phyloP scores from a whole-genome alignment of 1,140 invertebrate species.

The Aricia agestis region DNA sequence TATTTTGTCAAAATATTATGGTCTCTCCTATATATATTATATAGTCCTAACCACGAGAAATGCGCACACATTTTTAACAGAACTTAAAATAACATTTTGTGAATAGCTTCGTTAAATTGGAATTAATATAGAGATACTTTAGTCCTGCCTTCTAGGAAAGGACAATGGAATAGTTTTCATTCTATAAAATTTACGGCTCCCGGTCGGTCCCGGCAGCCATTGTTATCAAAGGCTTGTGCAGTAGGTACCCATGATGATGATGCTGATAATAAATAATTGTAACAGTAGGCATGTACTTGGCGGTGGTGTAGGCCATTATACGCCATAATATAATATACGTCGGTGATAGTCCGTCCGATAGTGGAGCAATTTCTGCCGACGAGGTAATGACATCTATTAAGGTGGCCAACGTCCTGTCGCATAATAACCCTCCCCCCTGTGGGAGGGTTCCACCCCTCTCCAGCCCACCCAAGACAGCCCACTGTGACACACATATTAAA shows the following conservation, averaged over 20 bases:
- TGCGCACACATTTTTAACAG: too few species aligned
- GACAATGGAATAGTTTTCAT: too few species aligned
- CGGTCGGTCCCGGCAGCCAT: too few species aligned
- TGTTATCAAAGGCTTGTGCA: too few species aligned
- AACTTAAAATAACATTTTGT: too few species aligned
- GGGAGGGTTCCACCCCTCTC: background rate
- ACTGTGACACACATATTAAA: slow-evolving; percentile 37
- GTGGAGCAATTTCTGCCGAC: slow-evolving; percentile 70
- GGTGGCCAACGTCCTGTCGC: slow-evolving; percentile 61
- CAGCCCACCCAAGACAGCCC: slow-evolving; percentile 42
- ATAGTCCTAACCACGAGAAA: too few species aligned
- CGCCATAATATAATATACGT: slow-evolving; percentile 51
- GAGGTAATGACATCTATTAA: slow-evolving; percentile 72
- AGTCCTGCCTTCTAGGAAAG: too few species aligned
- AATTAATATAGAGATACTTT: too few species aligned
- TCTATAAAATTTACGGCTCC: too few species aligned
- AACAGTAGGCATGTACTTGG: slow-evolving; percentile 20
- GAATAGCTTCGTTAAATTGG: too few species aligned
- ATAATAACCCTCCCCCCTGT: slow-evolving; percentile 51
- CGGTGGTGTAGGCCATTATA: slow-evolving; percentile 6
- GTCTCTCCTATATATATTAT: too few species aligned
- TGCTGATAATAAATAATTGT: background rate
- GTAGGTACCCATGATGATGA: background rate
- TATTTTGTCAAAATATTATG: too few species aligned
- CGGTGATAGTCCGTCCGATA: slow-evolving; percentile 69